Conservation (phyloP, 2,888 invertebrate species). For the Cristatella mucedo region DNA sequence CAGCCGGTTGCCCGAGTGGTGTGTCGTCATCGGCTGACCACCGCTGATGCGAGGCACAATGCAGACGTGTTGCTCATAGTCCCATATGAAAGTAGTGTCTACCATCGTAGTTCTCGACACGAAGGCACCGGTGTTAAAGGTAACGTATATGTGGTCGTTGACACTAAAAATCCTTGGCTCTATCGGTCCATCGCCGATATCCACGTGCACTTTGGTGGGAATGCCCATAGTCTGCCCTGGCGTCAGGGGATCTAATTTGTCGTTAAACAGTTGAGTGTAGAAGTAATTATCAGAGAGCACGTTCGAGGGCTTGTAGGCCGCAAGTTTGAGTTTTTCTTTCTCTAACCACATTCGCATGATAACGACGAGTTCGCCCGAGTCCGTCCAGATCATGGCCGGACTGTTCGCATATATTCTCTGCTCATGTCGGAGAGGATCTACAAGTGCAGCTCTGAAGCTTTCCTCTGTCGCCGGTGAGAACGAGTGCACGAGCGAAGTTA, state of each 20-base stretch:
- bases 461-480: constrained; percentile 18
- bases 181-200: constrained; percentile 18
- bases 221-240: constrained; percentile 17
- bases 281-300: constrained; percentile 20
- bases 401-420: constrained; percentile 18
- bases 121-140: constrained; percentile 18
- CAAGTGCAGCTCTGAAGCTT: neutral
- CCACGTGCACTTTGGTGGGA: constrained; percentile 10
- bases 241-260: constrained; percentile 15
- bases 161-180: constrained; percentile 16
- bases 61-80: constrained; percentile 14
- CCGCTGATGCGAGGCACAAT: constrained; percentile 17
- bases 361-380: constrained; percentile 14
- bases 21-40: constrained; percentile 16
- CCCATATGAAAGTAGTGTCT: constrained; percentile 18
- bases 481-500: constrained; percentile 15
- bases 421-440: constrained; percentile 17
- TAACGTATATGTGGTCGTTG: constrained; percentile 14
- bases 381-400: constrained; percentile 17
- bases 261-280: constrained; percentile 17
- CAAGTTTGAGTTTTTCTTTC: constrained; percentile 15
- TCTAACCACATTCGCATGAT: constrained; percentile 19
- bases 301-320: constrained; percentile 13
- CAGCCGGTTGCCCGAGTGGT: constrained; percentile 14
- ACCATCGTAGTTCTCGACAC: constrained; percentile 13